Conservation (phyloP, 2,888 invertebrate species). For the Lissonota sp. region DNA sequence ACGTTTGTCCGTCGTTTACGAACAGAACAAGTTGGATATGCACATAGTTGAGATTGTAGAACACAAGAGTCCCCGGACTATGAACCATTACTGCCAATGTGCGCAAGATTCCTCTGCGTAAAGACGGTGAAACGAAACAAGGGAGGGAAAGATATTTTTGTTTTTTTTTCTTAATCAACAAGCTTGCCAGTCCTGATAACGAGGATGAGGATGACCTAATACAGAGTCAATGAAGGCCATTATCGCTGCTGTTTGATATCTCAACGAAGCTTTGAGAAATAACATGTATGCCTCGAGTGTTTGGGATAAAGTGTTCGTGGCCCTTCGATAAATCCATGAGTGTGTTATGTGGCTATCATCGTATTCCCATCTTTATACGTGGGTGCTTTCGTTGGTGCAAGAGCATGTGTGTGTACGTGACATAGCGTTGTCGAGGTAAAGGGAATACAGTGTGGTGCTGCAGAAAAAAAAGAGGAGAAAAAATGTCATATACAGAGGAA, state of each 20-base stretch:
- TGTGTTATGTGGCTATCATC: too few species aligned
- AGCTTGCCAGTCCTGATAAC: too few species aligned
- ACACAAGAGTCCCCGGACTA: not conserved
- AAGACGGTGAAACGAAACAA: not conserved
- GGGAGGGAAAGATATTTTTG: not conserved
- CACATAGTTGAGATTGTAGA: not conserved
- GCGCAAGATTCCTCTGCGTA: not conserved
- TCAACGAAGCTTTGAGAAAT: too few species aligned
- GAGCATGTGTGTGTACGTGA: not conserved
- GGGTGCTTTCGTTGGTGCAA: conserved; percentile 14
- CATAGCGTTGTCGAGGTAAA: conserved; percentile 7
- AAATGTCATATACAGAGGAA: conserved; percentile 52
- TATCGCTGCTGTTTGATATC: not conserved
- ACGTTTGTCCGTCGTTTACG: not conserved
- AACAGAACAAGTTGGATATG: not conserved
- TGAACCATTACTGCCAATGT: too few species aligned
- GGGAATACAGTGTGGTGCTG: conserved; percentile 24
- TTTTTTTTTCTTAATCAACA: too few species aligned
- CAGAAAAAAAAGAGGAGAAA: conserved; percentile 26
- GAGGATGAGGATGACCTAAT: too few species aligned
- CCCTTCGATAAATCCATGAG: not conserved
- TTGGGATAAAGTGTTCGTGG: not conserved
- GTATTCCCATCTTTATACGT: not conserved
- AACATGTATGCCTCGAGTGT: too few species aligned
- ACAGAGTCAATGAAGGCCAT: not conserved